phyloP scores from a whole-genome alignment of 2,888 invertebrate genomes.

The Reticulitermes lucifugus region DNA sequence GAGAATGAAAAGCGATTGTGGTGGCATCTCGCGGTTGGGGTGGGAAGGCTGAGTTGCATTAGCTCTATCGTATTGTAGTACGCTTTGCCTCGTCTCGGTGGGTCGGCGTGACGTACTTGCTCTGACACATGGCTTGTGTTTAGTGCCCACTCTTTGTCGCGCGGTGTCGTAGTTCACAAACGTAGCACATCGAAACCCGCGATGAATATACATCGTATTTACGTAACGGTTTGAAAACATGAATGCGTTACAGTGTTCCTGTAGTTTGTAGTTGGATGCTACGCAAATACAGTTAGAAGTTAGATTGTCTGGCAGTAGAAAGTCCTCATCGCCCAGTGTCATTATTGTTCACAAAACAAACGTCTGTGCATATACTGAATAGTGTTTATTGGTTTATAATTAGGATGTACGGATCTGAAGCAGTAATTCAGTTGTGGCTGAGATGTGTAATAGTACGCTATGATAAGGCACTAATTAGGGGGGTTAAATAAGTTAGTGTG shows the following conservation, averaged over 20 bases:
- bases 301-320: not conserved
- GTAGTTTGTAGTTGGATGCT: too few species aligned
- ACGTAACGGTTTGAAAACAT: too few species aligned
- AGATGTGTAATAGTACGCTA: not conserved
- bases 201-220: too few species aligned
- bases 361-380: not conserved
- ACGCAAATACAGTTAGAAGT: not conserved
- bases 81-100: not conserved
- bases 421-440: not conserved
- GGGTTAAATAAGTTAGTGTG: not conserved
- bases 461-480: not conserved
- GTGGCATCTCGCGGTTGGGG: conserved; percentile 29
- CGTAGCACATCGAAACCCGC: too few species aligned
- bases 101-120: not conserved
- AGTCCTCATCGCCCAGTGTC: not conserved
- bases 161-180: too few species aligned
- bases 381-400: not conserved
- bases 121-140: not conserved
- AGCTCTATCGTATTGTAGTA: conserved; percentile 11
- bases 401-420: not conserved
- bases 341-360: not conserved
- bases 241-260: too few species aligned
- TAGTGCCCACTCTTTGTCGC: too few species aligned
- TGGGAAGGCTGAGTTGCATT: conserved; percentile 27
- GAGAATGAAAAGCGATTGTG: conserved; percentile 21